Base-by-base conservation (phyloP, 2,888 invertebrate species). In the Parnassius smintheus region DNA sequence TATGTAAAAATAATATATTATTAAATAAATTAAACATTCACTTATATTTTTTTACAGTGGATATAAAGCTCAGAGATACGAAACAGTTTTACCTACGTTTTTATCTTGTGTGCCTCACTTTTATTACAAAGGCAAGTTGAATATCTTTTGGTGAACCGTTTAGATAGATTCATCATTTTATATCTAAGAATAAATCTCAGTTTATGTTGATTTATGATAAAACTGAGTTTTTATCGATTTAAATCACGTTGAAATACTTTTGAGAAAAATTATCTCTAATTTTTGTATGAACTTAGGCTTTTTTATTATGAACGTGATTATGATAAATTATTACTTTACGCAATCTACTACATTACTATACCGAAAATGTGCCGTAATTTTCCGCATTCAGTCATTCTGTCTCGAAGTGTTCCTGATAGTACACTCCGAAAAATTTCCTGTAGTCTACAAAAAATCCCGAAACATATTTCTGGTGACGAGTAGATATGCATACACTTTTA, bases 151-250 rank as follows among this genome's bases (percentile, higher is more conserved):
- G 49, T 13, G 12, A 9, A 49, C 25, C 48, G 53, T 52, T 57
- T 51, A 62, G 41, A 13, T 53, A 62, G 53, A 56, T 61, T 50
- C 51, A 52, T 61, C 56, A 62, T 57, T 62, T 62, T 62, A 62
- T 57, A 53, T 48, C 22, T 48, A 25, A 41, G 48, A 53, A 57
- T 62, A 62, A 62, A 57, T 53, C 11, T 22, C 35, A 52, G n/a
- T 61, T 61, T 51, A 61, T 50, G 56, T 61, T 35, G 49, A 61
- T 55, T 45, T 56, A 4, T 35, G 7, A 35, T 7, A 35, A 7
- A 35, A 4, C 35, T 35, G 35, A 35, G 35, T 7, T 62, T 53
- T 57, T 41, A 42, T 56, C 25, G 46, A 62, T 57, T 48, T 57
- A 42, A 53, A 53, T 53, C 42, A 42, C 18, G 22, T 41, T n/a